Percentiles rank a stretch among this genome's conserved stretches.
These are phyloP conservation scores for Thaleichthys pacificus DNA, from an alignment of 2,797 vertebrate genomes.

Conservation along the genomic window DNA sequence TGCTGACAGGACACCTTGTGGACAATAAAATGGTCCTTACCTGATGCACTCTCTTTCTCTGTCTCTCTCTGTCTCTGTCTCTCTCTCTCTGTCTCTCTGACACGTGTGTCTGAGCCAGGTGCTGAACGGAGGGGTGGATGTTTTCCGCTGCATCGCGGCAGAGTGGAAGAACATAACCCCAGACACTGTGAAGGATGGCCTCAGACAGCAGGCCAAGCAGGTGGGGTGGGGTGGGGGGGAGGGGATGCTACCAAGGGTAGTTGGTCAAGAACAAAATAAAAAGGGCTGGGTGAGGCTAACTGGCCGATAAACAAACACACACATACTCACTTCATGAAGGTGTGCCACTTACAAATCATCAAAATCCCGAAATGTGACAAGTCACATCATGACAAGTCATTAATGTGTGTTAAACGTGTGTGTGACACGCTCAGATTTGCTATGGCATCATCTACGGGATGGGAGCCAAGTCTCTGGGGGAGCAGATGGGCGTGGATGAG, in stretches of 20 bases:
- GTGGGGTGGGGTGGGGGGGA: constrained; percentile 53
- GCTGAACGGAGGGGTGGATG: constrained; percentile 86
- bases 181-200: constrained; percentile 78
- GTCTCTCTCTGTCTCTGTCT: too few species aligned
- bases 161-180: constrained; percentile 91
- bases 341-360: too few species aligned
- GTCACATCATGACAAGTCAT: too few species aligned
- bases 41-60: background rate
- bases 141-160: constrained; percentile 92
- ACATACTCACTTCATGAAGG: too few species aligned
- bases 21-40: too few species aligned
- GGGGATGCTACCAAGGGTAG: too few species aligned
- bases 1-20: background rate
- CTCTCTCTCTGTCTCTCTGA: background rate
- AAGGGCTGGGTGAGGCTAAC: too few species aligned
- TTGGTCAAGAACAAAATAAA: too few species aligned
- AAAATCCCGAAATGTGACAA: too few species aligned
- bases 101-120: constrained; percentile 58
- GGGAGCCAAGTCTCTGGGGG: constrained; percentile 92
- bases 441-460: constrained; percentile 99
- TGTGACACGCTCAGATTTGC: constrained; percentile 81
- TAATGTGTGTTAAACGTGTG: background rate
- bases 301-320: too few species aligned
- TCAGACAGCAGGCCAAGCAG: constrained; percentile 96
- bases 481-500: constrained; percentile 94